Conservation (phyloP, 2,797 vertebrate species). For the Diceros bicornis region DNA sequence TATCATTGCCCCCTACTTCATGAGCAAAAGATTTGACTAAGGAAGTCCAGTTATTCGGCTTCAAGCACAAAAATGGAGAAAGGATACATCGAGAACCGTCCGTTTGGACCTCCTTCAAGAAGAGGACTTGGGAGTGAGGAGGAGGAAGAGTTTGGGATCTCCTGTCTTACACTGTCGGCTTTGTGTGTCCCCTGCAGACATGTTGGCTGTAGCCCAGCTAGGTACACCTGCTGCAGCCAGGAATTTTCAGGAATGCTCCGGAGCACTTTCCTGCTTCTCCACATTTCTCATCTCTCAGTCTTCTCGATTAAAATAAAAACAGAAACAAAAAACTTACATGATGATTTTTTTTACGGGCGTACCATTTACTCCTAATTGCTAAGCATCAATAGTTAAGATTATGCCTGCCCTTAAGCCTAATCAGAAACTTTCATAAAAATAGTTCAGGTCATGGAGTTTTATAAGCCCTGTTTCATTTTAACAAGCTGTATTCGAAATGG, state of each 20-base stretch:
- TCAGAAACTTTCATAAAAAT: conserved; percentile 30
- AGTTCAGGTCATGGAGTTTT: not conserved
- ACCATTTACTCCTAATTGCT: not conserved
- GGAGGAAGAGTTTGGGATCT: not conserved
- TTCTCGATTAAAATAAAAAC: not conserved
- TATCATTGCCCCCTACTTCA: not conserved
- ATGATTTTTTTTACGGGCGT: not conserved
- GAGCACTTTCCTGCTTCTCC: not conserved
- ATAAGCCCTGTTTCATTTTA: not conserved
- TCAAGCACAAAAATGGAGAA: not conserved
- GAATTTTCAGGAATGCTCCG: not conserved
- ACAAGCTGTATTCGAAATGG: not conserved
- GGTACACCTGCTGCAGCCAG: not conserved
- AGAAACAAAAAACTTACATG: not conserved
- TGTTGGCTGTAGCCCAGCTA: not conserved
- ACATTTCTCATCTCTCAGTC: not conserved
- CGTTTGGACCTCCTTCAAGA: not conserved
- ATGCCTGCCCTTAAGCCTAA: not conserved
- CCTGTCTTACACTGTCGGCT: fast-evolving
- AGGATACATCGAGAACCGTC: not conserved
- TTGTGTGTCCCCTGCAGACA: fast-evolving
- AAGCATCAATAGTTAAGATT: not conserved
- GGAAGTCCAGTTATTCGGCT: not conserved
- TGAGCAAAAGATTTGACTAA: not conserved
- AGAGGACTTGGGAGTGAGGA: fast-evolving